Base-by-base conservation (phyloP, 1,140 invertebrate species). In the Polypedilum pembai region DNA sequence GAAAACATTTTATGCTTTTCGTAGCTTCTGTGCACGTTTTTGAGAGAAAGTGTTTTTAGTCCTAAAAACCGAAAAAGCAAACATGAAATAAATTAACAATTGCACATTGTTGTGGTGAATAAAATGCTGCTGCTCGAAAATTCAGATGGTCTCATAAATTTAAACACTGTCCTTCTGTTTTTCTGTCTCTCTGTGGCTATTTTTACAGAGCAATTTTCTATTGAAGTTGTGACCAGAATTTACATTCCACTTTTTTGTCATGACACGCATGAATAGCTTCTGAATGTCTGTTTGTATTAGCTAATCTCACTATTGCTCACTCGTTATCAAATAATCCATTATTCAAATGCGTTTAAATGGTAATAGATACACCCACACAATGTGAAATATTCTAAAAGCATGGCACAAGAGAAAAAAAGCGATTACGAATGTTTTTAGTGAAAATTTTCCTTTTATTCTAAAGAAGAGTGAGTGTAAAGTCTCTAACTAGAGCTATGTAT, bases 31-130 rank as follows among this genome's bases (percentile, higher is more conserved):
- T 56, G 4, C 45, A 56, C 45, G 45, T 56, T 56, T 56, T 56
- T 56, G 45, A n/a, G 45, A n/a, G 45, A 56, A n/a, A 4, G 45
- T 56, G 8, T 45, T 8, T 56, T 10, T 56, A 18, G 65, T 18
- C 65, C 20, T 18, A n/a, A 69, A 20, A 69, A 20, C n/a, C 7
- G 18, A 66, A 66, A 8, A 17, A 45, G 8, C 41, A 45, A 45
- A 69, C 65, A 69, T 69, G 65, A 69, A 69, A 69, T 69, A 69
- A 69, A 69, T 69, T 69, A 69, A 69, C 45, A 56, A 56, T 56
- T 56, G 45, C 45, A 56, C 45, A 56, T 56, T 56, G 45, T 56
- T 56, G 45, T 15, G 45, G 45, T 56, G 45, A 56, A n/a, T 56
- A 15, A 56, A 56, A 56, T 56, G 45, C 12, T 56, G 12, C 24